These are phyloP conservation scores for Caenorhabditis angaria DNA, from an alignment of 2,888 invertebrate genomes.

Conservation along the genomic window DNA sequence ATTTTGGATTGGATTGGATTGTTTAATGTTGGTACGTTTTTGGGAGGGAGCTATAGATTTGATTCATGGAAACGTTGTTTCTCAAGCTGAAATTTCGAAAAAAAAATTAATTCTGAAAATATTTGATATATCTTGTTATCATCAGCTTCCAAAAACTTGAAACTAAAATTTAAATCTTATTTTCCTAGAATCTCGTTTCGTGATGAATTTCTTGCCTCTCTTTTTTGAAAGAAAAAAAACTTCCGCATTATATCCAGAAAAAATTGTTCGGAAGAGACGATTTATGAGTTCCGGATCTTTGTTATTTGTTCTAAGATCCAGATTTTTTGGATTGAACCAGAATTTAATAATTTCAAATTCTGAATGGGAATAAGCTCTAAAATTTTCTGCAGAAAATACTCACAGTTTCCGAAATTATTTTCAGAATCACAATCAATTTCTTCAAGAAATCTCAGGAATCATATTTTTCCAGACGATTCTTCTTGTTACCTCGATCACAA, in stretches of 20 bases:
- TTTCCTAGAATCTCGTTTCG: too few relatives aligned
- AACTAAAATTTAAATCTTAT: too few relatives aligned
- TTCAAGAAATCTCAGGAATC: neutral
- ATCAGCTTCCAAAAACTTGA: too few relatives aligned
- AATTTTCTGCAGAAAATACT: too few relatives aligned
- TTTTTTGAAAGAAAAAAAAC: too few relatives aligned
- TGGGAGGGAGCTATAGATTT: neutral
- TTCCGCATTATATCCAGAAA: too few relatives aligned
- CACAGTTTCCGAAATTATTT: too few relatives aligned
- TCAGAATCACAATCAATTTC: neutral
- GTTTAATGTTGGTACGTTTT: constrained; percentile 44
- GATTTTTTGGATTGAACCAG: neutral
- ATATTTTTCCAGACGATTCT: constrained; percentile 31
- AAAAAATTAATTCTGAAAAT: too few relatives aligned
- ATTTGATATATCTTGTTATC: too few relatives aligned
- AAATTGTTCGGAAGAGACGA: too few relatives aligned
- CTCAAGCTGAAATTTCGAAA: neutral
- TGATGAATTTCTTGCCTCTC: too few relatives aligned
- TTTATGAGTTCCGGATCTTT: neutral
- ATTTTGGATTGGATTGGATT: constrained; percentile 57
- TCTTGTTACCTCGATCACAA: constrained; percentile 42
- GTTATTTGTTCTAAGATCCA: neutral
- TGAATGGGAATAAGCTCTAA: too few relatives aligned
- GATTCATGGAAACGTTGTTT: neutral
- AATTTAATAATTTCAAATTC: neutral